Percentiles rank a stretch among this genome's conserved stretches.
These are phyloP conservation scores for Cartodere bifasciata DNA, from an alignment of 2,888 invertebrate genomes.

Conservation along the genomic window DNA sequence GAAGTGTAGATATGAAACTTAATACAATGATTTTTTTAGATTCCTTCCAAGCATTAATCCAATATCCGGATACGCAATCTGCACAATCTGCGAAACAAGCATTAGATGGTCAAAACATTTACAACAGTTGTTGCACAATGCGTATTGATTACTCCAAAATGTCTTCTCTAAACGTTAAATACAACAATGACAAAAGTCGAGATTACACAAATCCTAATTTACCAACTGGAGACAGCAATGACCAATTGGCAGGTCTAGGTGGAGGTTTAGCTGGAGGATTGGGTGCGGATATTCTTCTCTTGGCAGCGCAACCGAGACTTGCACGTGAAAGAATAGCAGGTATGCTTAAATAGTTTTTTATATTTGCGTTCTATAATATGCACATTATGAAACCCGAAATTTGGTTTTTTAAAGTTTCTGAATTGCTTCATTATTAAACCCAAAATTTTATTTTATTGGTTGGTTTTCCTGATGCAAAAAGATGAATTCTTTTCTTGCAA, in stretches of 20 bases:
- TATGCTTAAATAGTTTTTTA: too few species aligned
- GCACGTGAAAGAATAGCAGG: conserved; percentile 43
- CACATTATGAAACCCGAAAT: too few species aligned
- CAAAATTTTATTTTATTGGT: too few species aligned
- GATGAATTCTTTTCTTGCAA: too few species aligned
- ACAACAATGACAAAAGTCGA: conserved; percentile 99
- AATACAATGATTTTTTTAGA: conserved; percentile 53
- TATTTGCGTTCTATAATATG: too few species aligned
- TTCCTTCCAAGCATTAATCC: conserved; percentile 97
- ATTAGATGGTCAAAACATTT: conserved; percentile 97
- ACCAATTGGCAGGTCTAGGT: conserved; percentile 42
- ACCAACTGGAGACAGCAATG: conserved; percentile 80
- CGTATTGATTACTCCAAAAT: conserved; percentile 99
- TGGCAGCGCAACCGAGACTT: conserved; percentile 38
- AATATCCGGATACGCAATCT: conserved; percentile 93
- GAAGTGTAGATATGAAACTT: too few species aligned
- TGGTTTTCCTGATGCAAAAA: too few species aligned
- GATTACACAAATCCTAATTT: conserved; percentile 98
- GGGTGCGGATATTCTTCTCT: conserved; percentile 50
- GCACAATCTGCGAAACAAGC: conserved; percentile 96
- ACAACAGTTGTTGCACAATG: conserved; percentile 98
- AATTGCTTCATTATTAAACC: too few species aligned
- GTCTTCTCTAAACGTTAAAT: conserved; percentile 95
- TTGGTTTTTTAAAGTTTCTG: too few species aligned
- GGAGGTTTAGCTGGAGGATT: conserved; percentile 42